These are phyloP conservation scores for Empis stercorea DNA, from an alignment of 2,888 invertebrate genomes.

Conservation along the genomic window DNA sequence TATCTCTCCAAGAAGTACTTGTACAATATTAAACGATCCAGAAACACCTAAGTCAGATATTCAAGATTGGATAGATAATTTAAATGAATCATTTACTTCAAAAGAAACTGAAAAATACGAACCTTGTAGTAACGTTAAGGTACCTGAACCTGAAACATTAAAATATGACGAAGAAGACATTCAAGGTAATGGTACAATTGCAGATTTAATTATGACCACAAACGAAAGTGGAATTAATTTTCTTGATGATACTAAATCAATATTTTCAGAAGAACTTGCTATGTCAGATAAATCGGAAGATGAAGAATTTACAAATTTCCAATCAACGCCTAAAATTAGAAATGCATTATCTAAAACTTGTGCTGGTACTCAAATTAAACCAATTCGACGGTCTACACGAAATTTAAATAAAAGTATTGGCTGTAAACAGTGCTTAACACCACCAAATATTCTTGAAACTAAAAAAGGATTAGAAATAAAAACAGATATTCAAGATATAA, in stretches of 20 bases:
- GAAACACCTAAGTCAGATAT: constrained; percentile 20
- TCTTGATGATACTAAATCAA: constrained; percentile 26
- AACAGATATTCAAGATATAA: background rate
- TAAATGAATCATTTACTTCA: background rate
- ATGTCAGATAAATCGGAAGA: constrained; percentile 13
- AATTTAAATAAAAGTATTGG: too few relatives aligned
- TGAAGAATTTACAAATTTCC: constrained; percentile 9
- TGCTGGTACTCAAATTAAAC: too few relatives aligned
- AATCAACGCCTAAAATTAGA: background rate
- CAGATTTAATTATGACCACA: constrained; percentile 5
- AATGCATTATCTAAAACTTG: too few relatives aligned
- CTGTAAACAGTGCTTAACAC: too few relatives aligned
- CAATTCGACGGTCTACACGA: too few relatives aligned
- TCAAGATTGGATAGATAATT: constrained; percentile 21
- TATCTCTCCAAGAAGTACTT: constrained; percentile 2
- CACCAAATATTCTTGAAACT: too few relatives aligned
- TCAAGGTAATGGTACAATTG: too few relatives aligned
- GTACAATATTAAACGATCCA: constrained; percentile 12
- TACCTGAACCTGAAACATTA: too few relatives aligned
- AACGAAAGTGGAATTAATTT: constrained; percentile 28
- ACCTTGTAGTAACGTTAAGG: too few relatives aligned
- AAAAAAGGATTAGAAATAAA: too few relatives aligned
- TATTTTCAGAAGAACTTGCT: constrained; percentile 18
- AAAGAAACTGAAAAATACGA: too few relatives aligned
- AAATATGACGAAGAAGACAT: too few relatives aligned